Evolutionary conservation across 1,140 invertebrate species (phyloP), one percentile per base, ranked within the genome.

Genomic region (Caerostris extrusa): DNA sequence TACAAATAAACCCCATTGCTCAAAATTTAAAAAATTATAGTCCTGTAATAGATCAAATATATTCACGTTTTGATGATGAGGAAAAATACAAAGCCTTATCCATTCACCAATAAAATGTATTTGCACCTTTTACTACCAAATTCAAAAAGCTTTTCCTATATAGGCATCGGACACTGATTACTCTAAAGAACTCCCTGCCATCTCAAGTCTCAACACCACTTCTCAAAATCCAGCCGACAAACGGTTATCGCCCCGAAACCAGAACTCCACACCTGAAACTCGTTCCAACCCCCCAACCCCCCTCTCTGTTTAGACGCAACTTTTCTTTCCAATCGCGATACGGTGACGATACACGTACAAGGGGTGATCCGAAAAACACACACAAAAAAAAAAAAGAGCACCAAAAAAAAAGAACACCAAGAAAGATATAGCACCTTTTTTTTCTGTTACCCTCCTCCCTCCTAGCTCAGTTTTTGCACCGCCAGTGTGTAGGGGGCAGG

Each of bases 371-470:
- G 19, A 57, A 57, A 34, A 34, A 34, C 0, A 34, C 0, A 85
- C 56, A 55, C 8, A 55, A 85, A 85, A 57, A 57, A 61, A n/a
- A 60, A 58, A 71, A 10, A 14, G 8, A 50, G 17, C 8, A 8
- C 14, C 34, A 58, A 50, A 50, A 58, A 81, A 90, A 91, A 91
- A 81, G 58, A 60, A 61, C 64, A 89, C 19, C 64, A 34, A 57
- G 89, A 91, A 19, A 77, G 64, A 90, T 91, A 91, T 67, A 90
- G 34, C 34, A 34, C 34, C 69, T 82, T 91, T 91, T 91, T 67
- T 34, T 90, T 7, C 69, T 81, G 7, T n/a, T 64, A 17, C 60
- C 17, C 14, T 56, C 64, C n/a, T 88, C 5, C 34, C 34, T 88
- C 61, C 34, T 34, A 34, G 12, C 60, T 17, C n/a, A 5, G 19